Base-by-base conservation (phyloP, 2,888 invertebrate genomes). In the Drosophila eohydei region DNA sequence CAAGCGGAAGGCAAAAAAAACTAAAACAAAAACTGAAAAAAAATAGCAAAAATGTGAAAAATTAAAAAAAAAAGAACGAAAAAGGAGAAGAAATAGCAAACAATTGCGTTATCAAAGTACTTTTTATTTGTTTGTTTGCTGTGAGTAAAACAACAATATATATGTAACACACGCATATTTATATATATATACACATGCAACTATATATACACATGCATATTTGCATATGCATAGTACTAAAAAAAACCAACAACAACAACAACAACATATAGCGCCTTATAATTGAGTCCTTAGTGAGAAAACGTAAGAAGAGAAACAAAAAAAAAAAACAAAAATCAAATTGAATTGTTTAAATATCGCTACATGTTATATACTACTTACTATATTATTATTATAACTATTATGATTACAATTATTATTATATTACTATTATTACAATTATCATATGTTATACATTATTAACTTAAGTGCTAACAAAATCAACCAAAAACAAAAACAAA, bases 211-310 rank as follows among this genome's bases (percentile, higher is more conserved):
- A 48, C 30, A 11, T 32, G n/a, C 30, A 48, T 48, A 50, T 50
- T 32, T 44, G 56, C 44, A 54, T 56, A 56, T 56, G 51, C n/a
- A 38, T 28, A 60, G 44, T 60, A 66, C 55, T 56, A 63, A 54
- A 44, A 4, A 4, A 30, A 30, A n/a, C 9, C 9, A 50, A 32
- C 5, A 51, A 52, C 4, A 52, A n/a, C 3, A 54, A 62, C 14
- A 51, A 58, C 46, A 72, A 74, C 44, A 80, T 70, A 81, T 85
- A 83, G 83, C 88, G 83, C 83, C 83, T 83, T 88, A 83, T 69
- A 54, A 83, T 78, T 75, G 83, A 83, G 83, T 83, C 83, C 83
- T 83, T 83, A 82, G 83, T 68, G 66, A 81, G 76, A 59, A 60
- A 59, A 30, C 48, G 43, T 60, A 46, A 40, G 40, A 57, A 59